Base-by-base conservation (phyloP, 2,113 vertebrate species). In the Chloroceryle aenea region DNA sequence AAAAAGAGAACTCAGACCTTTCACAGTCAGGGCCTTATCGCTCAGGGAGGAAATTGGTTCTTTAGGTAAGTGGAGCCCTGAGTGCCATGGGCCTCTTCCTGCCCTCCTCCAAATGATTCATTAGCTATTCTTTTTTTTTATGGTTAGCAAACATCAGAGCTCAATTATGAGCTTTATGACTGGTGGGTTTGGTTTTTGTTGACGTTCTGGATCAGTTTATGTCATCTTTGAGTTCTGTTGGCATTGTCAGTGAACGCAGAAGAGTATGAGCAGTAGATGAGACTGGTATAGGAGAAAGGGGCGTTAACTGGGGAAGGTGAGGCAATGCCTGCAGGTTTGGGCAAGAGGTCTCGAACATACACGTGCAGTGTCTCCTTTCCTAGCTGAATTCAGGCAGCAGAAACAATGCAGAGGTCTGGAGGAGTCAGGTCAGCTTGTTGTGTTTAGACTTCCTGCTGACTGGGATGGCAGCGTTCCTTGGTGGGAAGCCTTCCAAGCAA, bases 391-490 rank as follows among this genome's bases (percentile, higher is more conserved):
- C 30, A 40, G 45, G 61, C 61, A 61, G 50, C 50, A 73, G 72
- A 40, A 73, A 12, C 53, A 55, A 7, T 0, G 26, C 29, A 8
- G 42, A 18, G 42, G 53, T 6, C 5, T 62, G 61, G 45, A 52
- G 66, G 12, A 27, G 29, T 38, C 32, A 9, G 80, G 50, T 32
- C 50, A 34, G 56, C 38, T 45, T 19, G 42, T 22, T 32, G 5
- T 30, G 36, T 22, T 6, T 10, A 3, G 45, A 3, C 2, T 26
- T 62, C n/a, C 71, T 14, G 58, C 7, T 40, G 58, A 7, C 4
- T 0, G 76, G 42, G n/a, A 25, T 2, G n/a, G 52, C 50, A 3
- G 12, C 7, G 26, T 4, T 34, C 53, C 43, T 7, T 3, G 29
- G 14, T 3, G 4, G 40, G 55, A 40, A 25, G 50, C 71, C 21